Conservation (phyloP, 1,140 invertebrate species). For the Halyomorpha halys region DNA sequence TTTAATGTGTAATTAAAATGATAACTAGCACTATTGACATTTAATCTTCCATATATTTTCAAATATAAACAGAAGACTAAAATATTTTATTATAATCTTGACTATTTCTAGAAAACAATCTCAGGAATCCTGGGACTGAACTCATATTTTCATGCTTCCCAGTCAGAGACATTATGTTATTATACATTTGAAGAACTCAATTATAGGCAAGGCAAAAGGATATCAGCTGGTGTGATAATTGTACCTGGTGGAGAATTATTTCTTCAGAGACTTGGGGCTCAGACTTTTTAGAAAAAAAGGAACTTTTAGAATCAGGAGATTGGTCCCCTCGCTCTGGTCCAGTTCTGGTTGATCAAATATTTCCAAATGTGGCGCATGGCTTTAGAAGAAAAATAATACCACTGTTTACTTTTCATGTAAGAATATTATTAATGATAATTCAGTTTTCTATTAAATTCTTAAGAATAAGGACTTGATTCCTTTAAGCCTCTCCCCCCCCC, state of each 20-base stretch:
- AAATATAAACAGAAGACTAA: too few species aligned
- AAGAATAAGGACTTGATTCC: too few species aligned
- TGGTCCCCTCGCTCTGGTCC: constrained; percentile 63
- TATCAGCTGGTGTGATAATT: constrained; percentile 48
- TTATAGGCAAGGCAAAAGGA: constrained; percentile 30
- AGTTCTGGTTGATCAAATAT: constrained; percentile 54
- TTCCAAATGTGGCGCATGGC: constrained; percentile 65
- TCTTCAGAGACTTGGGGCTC: constrained; percentile 58
- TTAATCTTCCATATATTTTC: too few species aligned
- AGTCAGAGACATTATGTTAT: too few species aligned
- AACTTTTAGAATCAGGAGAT: constrained; percentile 45
- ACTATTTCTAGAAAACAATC: too few species aligned
- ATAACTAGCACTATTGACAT: too few species aligned
- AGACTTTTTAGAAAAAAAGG: constrained; percentile 27
- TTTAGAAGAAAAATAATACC: constrained; percentile 62
- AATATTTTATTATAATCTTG: too few species aligned
- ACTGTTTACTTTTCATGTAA: constrained; percentile 57
- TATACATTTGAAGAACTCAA: not conserved
- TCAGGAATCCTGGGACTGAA: too few species aligned
- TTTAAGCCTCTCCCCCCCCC: too few species aligned
- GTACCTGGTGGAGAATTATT: constrained; percentile 51
- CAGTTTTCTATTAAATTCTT: not conserved
- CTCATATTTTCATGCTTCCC: too few species aligned
- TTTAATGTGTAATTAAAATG: too few species aligned
- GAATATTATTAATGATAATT: constrained; percentile 31